These are phyloP conservation scores for Cynopterus sphinx DNA, from an alignment of 2,797 vertebrate species.

Conservation along the genomic window DNA sequence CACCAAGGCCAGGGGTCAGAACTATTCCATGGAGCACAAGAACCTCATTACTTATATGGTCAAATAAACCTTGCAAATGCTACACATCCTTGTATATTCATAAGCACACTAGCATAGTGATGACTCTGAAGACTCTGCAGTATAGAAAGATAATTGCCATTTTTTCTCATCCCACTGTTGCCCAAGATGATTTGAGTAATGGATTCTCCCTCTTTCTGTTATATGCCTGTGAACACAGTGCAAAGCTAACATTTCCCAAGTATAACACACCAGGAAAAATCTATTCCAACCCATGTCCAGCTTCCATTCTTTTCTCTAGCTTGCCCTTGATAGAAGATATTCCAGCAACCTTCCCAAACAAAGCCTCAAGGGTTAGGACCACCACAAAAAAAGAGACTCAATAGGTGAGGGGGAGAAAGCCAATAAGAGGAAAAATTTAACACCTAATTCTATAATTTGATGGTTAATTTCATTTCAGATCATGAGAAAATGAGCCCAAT, in stretches of 20 bases:
- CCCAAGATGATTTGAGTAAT: not conserved
- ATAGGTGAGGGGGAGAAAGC: not conserved
- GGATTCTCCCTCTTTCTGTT: not conserved
- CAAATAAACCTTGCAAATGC: not conserved
- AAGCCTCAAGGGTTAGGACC: not conserved
- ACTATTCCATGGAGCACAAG: not conserved
- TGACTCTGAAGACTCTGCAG: not conserved
- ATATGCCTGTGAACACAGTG: not conserved
- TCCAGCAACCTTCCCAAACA: not conserved
- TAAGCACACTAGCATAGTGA: not conserved
- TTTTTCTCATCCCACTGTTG: not conserved
- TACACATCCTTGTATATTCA: not conserved
- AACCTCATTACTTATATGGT: not conserved
- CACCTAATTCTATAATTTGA: conserved; percentile 16
- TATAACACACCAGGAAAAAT: not conserved
- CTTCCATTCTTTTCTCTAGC: not conserved
- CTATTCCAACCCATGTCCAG: not conserved
- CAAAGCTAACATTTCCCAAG: not conserved
- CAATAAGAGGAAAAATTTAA: not conserved
- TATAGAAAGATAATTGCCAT: not conserved
- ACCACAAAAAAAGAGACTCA: not conserved
- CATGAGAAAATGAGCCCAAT: conserved; percentile 36
- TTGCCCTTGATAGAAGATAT: not conserved
- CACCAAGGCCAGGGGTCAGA: not conserved
- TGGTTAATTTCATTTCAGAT: not conserved